Percentiles rank a stretch among this genome's conserved stretches.
These are phyloP conservation scores for Hymenochirus boettgeri DNA, from an alignment of 2,113 vertebrate species.

Conservation along the genomic window DNA sequence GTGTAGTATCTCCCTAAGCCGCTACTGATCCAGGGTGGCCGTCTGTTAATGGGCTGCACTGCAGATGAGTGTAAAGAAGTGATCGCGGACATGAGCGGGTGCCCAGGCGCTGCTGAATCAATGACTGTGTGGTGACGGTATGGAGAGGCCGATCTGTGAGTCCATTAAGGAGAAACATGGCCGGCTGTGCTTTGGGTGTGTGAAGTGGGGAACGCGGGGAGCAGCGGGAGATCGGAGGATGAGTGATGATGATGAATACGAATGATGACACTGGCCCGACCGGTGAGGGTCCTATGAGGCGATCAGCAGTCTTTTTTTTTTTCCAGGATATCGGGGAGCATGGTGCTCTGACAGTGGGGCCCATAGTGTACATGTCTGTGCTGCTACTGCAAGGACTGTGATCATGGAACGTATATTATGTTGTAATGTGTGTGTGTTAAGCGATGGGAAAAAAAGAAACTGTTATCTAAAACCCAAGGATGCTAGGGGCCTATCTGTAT, in stretches of 20 bases:
- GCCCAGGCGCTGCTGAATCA: conserved; percentile 85
- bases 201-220: conserved; percentile 53
- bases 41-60: conserved; percentile 85
- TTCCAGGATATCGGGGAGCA: conserved; percentile 40
- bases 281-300: conserved; percentile 36
- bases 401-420: conserved; percentile 63
- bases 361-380: background rate
- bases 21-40: conserved; percentile 86
- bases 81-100: conserved; percentile 85
- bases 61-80: conserved; percentile 83
- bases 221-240: conserved; percentile 63
- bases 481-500: too few species aligned
- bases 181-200: conserved; percentile 79
- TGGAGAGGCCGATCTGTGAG: conserved; percentile 90
- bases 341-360: conserved; percentile 13
- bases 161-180: conserved; percentile 91
- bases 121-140: conserved; percentile 88
- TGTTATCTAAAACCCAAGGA: too few species aligned
- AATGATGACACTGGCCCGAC: conserved; percentile 54
- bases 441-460: too few species aligned
- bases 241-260: conserved; percentile 74
- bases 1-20: conserved; percentile 77
- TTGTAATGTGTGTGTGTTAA: conserved; percentile 52
- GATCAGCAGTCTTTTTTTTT: conserved; percentile 46
- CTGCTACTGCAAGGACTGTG: conserved; percentile 38